Evolutionary conservation across 2,113 vertebrate genomes (phyloP).

Genomic region (Gasterosteus aculeatus): DNA sequence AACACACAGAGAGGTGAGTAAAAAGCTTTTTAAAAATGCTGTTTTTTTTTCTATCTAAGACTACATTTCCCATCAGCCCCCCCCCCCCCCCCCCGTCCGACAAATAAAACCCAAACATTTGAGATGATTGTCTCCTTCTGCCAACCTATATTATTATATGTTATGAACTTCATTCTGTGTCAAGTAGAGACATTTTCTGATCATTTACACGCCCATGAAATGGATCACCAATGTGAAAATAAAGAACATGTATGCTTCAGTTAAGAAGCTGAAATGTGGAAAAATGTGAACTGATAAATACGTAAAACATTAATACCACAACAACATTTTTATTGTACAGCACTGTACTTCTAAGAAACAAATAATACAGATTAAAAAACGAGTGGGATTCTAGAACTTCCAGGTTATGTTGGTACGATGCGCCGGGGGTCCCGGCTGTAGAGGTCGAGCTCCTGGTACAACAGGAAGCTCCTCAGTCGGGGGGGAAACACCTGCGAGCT

Average conservation of each 20-base stretch:
- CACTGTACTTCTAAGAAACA: background rate
- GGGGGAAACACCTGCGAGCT: conserved; percentile 81
- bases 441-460: conserved; percentile 88
- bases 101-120: background rate
- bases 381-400: background rate
- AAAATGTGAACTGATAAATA: background rate
- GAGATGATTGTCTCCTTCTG: background rate
- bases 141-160: background rate
- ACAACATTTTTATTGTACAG: background rate
- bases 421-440: conserved; percentile 62
- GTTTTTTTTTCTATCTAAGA: background rate
- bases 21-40: background rate
- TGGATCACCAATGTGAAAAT: background rate
- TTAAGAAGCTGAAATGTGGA: background rate
- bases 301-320: background rate
- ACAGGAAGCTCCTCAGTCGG: conserved; percentile 80
- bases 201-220: background rate
- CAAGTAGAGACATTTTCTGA: background rate
- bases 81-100: background rate
- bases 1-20: no score
- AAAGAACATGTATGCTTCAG: background rate
- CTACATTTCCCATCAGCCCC: background rate
- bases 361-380: background rate
- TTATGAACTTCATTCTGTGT: background rate
- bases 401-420: conserved; percentile 10